A percentile compares a stretch with the other conserved stretches of the same genome.
phyloP scores from a whole-genome alignment of 2,113 vertebrate genomes.

The Loxodonta africana region DNA sequence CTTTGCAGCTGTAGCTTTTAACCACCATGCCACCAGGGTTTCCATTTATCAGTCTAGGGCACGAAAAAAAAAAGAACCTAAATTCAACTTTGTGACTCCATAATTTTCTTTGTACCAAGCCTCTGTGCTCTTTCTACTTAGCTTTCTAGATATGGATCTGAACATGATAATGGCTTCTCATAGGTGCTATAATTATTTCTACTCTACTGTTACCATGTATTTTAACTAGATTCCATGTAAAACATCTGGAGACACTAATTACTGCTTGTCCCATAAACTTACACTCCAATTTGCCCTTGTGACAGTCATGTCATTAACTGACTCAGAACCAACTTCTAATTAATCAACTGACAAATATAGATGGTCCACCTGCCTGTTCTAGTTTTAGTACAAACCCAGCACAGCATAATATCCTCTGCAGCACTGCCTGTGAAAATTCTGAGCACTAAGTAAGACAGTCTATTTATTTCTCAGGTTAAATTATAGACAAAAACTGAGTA shows the following conservation, averaged over 20 bases:
- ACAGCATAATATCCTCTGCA: not conserved
- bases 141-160: conserved; percentile 67
- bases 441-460: not conserved
- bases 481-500: not conserved
- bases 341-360: conserved; percentile 75
- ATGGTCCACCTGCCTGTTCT: conserved; percentile 70
- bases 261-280: conserved; percentile 73
- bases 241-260: conserved; percentile 87
- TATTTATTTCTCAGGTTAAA: conserved; percentile 15
- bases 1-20: too few relatives aligned
- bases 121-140: not conserved
- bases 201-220: conserved; percentile 67
- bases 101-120: conserved; percentile 82
- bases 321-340: conserved; percentile 78
- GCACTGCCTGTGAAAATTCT: conserved; percentile 33
- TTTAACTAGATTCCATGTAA: conserved; percentile 75
- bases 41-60: not conserved
- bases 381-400: conserved; percentile 11
- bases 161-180: conserved; percentile 67
- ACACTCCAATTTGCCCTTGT: conserved; percentile 79
- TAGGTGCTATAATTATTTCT: conserved; percentile 82
- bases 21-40: too few relatives aligned
- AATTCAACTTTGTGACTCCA: conserved; percentile 46
- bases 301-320: conserved; percentile 84
- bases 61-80: conserved; percentile 43